Conservation (phyloP, 2,888 invertebrate genomes). For the Cheilosia soror region DNA sequence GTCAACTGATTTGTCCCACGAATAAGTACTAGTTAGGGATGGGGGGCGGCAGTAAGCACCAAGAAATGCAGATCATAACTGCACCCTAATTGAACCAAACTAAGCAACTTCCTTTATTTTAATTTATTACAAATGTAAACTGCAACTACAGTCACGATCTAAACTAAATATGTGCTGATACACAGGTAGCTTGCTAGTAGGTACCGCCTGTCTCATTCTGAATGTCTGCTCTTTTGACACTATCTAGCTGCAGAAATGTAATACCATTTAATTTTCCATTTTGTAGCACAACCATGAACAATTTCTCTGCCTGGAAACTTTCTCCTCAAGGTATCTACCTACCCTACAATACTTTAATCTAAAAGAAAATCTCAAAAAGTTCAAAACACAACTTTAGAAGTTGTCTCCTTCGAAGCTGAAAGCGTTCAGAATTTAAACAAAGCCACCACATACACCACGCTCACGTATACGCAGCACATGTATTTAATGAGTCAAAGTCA, state of each 20-base stretch:
- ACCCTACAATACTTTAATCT: constrained; percentile 39
- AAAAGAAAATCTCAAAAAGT: constrained; percentile 38
- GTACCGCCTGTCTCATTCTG: background rate
- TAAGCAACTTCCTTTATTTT: too few relatives aligned
- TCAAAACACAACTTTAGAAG: constrained; percentile 47
- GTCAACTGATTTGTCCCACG: too few relatives aligned
- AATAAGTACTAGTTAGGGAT: too few relatives aligned
- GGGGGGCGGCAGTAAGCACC: too few relatives aligned
- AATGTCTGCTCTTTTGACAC: background rate
- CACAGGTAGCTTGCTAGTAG: background rate
- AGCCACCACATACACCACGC: constrained; percentile 5
- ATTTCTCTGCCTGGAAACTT: constrained; percentile 12
- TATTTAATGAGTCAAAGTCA: constrained; percentile 58
- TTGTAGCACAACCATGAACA: constrained; percentile 17
- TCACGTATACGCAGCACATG: constrained; percentile 23
- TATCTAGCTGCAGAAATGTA: background rate
- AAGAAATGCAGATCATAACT: background rate
- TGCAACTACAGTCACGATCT: background rate
- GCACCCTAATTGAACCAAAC: background rate
- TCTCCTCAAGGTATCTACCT: constrained; percentile 1
- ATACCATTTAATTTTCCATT: constrained; percentile 45
- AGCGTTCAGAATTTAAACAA: constrained; percentile 37
- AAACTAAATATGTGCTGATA: background rate
- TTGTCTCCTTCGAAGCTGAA: constrained; percentile 10
- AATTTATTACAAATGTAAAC: too few relatives aligned